Evolutionary conservation across 2,113 vertebrate species (phyloP), one percentile per base, ranked within the genome.

Genomic region (Crotalus viridis): DNA sequence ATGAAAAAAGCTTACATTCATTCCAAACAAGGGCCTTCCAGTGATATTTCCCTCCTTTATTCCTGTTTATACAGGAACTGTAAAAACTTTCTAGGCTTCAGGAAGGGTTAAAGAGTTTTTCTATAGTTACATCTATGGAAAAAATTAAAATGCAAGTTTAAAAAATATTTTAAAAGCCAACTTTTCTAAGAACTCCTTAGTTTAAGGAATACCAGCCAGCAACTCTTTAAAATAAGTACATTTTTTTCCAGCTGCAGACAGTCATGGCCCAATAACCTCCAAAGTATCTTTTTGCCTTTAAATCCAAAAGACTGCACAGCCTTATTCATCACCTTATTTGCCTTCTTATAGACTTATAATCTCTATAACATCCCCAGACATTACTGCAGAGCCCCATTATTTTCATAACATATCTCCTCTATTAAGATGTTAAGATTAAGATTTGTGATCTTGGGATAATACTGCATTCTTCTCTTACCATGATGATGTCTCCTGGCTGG

Each of bases 401-500:
- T 85, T 92, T 93, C 69, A 93, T 1, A 89, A 56, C 48, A 17
- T 57, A 26, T 48, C 2, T 56, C 85, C 22, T 15, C 88, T 74
- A 4, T 85, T 87, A 85, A 24, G n/a, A 92, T 26, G 51, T 9
- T 4, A 28, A 89, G 48, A 51, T 51, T 51, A 46, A 89, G 57
- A 52, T 39, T 24, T 64, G 92, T 87, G 3, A 46, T 74, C 39
- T 43, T 56, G 55, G 17, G 33, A 28, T 91, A 91, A 92, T 3
- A 1, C 33, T 24, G 85, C 54, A 90, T 7, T 48, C 43, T 64
- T 90, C 93, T 94, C 98, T 97, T 97, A 99, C 99, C 99, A 99
- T 99, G 93, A 99, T 98, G 3, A 99, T 98, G 90, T 99, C 99
- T 81, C 99, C 99, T 0, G 99, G 99, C 69, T 98, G 97, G 95